phyloP scores from a whole-genome alignment of 2,888 invertebrate species.

The Schizaphis graminum region DNA sequence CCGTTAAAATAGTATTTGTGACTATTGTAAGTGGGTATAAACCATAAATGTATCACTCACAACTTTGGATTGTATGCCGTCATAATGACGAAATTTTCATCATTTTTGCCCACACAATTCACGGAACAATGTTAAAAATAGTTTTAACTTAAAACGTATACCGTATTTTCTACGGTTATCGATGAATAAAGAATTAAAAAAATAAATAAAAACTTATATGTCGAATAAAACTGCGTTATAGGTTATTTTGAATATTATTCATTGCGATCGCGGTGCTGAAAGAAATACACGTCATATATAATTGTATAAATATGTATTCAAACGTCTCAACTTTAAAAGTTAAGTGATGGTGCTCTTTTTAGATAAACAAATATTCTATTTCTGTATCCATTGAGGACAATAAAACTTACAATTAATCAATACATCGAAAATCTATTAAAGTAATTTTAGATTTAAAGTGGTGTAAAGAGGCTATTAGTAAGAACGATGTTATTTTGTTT shows the following conservation, averaged over 20 bases:
- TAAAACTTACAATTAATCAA: constrained; percentile 3
- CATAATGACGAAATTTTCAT: neutral
- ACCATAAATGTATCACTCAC: neutral
- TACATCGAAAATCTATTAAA: neutral
- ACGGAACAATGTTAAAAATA: neutral
- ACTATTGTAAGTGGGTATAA: neutral
- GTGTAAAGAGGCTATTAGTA: neutral
- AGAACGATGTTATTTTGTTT: constrained; percentile 1
- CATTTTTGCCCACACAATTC: neutral
- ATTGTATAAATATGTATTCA: neutral
- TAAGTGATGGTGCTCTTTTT: neutral
- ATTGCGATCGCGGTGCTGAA: neutral
- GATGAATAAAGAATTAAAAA: neutral
- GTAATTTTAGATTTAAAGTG: constrained; percentile 45
- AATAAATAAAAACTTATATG: neutral
- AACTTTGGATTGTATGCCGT: neutral
- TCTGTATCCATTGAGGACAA: neutral
- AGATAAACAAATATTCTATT: constrained; percentile 31
- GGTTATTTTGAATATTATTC: neutral
- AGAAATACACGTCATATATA: neutral
- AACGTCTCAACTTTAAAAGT: neutral
- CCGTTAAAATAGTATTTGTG: neutral
- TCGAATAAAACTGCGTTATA: neutral
- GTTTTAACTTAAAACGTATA: neutral
- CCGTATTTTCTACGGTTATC: neutral